Base-by-base conservation (phyloP, 2,888 invertebrate genomes). In the Agrotis ipsilon region DNA sequence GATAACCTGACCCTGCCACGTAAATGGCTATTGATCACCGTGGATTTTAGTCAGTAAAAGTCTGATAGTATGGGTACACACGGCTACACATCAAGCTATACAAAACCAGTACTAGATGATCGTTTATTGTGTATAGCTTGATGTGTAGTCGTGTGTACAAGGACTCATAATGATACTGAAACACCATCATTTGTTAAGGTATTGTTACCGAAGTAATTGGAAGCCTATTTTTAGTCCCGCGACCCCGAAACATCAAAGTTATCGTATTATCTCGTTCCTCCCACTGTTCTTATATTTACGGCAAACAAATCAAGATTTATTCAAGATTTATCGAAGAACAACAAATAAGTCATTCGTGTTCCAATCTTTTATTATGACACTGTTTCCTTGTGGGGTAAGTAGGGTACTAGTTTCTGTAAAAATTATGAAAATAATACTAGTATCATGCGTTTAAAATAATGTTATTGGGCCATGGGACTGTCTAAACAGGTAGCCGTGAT, bases 221-320 rank as follows among this genome's bases (percentile, higher is more conserved):
- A 57, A n/a, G 19, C 16, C 24, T 75, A 78, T 78, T 57, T 72
- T 65, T 61, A 75, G 51, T 46, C 2, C 5, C 46, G 19, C 24
- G 60, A 66, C 62, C 74, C 39, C 58, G n/a, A 19, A 48, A 58
- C 55, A 59, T 74, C 75, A 74, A 67, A 78, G 19, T 69, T 57
- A 62, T 64, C 64, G 24, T 58, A 72, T 62, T 69, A 65, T 72
- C 72, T 66, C 52, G 55, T 63, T 75, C 2, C 63, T 21, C 24
- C 55, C 66, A 64, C 54, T 69, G 57, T 72, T 69, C 80, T 71
- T 73, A 72, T 81, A 75, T 81, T 72, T 71, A 72, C 72, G 82
- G 66, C 64, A 72, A 68, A 81, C 70, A 84, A 81, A 82, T 82
- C 82, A 84, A 84, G 82, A 78, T 81, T 72, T 69, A 55, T 72